phyloP scores from a whole-genome alignment of 2,888 invertebrate genomes.

The Catocala sponsa region DNA sequence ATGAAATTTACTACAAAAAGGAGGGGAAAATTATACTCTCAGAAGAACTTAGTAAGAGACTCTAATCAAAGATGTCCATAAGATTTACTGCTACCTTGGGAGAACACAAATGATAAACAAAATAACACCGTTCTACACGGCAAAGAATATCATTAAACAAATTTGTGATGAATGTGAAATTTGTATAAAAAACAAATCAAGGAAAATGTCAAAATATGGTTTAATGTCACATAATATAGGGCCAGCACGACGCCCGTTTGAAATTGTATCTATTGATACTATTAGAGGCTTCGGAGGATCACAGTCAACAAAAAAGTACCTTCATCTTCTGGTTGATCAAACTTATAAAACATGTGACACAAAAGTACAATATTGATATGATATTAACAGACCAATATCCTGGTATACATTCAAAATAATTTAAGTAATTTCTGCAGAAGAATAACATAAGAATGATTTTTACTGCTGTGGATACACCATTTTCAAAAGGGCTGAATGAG shows the following conservation, averaged over 20 bases:
- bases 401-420: too few relatives aligned
- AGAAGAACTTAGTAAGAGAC: slow-evolving; percentile 3
- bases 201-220: slow-evolving; percentile 39
- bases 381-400: too few relatives aligned
- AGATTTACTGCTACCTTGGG: slow-evolving; percentile 44
- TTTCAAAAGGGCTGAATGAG: too few relatives aligned
- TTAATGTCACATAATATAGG: slow-evolving; percentile 47
- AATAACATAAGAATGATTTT: too few relatives aligned
- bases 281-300: too few relatives aligned
- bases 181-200: slow-evolving; percentile 46
- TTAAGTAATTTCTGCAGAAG: too few relatives aligned
- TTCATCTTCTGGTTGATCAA: too few relatives aligned
- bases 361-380: too few relatives aligned
- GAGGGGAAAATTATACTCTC: not conserved
- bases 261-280: too few relatives aligned
- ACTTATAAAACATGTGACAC: too few relatives aligned
- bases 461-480: too few relatives aligned
- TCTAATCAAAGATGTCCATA: slow-evolving; percentile 1
- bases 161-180: slow-evolving; percentile 34
- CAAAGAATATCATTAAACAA: slow-evolving; percentile 35
- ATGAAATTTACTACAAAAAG: not conserved
- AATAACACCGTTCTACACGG: slow-evolving; percentile 34
- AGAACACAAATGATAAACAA: slow-evolving; percentile 32
- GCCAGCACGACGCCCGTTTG: slow-evolving; percentile 23
- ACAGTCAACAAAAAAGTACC: too few relatives aligned